Conservation (phyloP, 2,797 vertebrate genomes). For the Ambastaia sidthimunki region DNA sequence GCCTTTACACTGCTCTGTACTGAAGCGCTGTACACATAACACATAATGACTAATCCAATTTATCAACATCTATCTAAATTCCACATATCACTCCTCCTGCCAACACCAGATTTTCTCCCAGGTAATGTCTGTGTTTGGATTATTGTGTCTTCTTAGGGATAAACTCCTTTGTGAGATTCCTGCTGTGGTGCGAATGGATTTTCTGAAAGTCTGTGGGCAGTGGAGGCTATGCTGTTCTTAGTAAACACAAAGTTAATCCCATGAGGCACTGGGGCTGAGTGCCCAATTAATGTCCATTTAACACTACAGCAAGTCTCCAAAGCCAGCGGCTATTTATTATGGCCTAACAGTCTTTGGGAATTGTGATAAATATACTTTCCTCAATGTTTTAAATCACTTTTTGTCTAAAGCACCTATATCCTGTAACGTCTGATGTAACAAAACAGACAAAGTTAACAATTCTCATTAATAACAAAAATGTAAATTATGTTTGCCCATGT, state of each 20-base stretch:
- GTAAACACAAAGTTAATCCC: conserved; percentile 49
- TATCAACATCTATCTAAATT: conserved; percentile 23
- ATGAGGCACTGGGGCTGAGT: conserved; percentile 27
- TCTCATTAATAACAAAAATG: too few species aligned
- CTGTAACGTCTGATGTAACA: neutral
- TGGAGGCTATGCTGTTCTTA: conserved; percentile 21
- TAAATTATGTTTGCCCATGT: neutral
- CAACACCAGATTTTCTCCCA: conserved; percentile 38
- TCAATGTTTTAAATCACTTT: neutral
- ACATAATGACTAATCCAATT: conserved; percentile 33
- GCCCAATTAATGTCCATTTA: conserved; percentile 37
- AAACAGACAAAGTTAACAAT: too few species aligned
- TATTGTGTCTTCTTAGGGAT: conserved; percentile 44
- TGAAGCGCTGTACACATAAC: neutral
- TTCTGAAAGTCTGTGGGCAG: conserved; percentile 26
- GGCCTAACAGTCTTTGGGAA: neutral
- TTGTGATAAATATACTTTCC: neutral
- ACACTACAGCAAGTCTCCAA: conserved; percentile 11
- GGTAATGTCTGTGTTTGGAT: conserved; percentile 51
- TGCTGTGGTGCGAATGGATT: conserved; percentile 42
- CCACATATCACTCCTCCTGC: neutral
- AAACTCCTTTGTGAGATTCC: conserved; percentile 40
- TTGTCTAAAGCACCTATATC: neutral
- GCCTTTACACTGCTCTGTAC: neutral
- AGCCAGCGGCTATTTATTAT: conserved; percentile 13